These are phyloP conservation scores for Brenthis daphne DNA, from an alignment of 2,888 invertebrate genomes.

Conservation along the genomic window DNA sequence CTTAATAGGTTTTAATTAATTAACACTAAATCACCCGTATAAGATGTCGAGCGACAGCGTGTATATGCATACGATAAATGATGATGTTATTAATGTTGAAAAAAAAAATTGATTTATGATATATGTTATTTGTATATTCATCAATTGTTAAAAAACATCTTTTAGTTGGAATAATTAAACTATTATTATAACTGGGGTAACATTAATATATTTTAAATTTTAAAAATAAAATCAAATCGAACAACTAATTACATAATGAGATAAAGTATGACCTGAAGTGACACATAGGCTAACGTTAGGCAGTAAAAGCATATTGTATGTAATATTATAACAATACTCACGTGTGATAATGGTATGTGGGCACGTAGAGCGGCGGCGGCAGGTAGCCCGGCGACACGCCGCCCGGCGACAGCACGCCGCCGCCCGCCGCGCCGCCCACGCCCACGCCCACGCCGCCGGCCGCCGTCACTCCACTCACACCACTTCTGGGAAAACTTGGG, in stretches of 20 bases:
- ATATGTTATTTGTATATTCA: too few relatives aligned
- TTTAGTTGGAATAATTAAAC: too few relatives aligned
- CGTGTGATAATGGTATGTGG: conserved; percentile 79
- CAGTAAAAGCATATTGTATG: neutral
- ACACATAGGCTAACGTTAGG: too few relatives aligned
- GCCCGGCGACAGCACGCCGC: conserved; percentile 73
- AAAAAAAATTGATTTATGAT: too few relatives aligned
- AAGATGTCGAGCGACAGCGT: too few relatives aligned
- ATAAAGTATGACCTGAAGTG: neutral
- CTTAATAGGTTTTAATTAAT: too few relatives aligned
- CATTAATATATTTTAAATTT: too few relatives aligned
- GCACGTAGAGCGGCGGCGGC: conserved; percentile 73
- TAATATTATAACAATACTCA: conserved; percentile 52
- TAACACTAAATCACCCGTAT: too few relatives aligned
- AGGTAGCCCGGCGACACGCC: conserved; percentile 76
- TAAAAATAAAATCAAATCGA: neutral
- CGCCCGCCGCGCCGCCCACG: conserved; percentile 67
- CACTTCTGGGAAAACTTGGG: conserved; percentile 48
- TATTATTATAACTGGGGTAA: too few relatives aligned
- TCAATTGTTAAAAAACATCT: too few relatives aligned
- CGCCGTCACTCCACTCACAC: conserved; percentile 38
- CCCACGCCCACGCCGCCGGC: conserved; percentile 69
- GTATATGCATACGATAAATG: too few relatives aligned
- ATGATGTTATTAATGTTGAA: too few relatives aligned
- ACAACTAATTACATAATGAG: neutral